Evolutionary conservation across 2,797 vertebrate genomes (phyloP).

Genomic region (Pygocentrus nattereri): DNA sequence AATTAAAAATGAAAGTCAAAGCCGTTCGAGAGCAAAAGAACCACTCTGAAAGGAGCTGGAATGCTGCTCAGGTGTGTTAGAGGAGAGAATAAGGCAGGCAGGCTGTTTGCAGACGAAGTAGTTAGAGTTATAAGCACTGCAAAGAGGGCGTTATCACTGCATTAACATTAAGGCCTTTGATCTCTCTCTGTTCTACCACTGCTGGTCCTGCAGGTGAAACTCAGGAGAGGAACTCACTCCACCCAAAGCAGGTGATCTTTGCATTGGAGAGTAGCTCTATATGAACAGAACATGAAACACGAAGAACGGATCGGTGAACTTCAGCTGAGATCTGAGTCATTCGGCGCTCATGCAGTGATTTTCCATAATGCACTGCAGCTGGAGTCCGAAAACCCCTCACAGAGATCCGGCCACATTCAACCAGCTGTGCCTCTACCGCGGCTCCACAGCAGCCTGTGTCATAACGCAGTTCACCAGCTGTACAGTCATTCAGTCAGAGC

Average conservation of each 20-base stretch:
- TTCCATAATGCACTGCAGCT: constrained; percentile 63
- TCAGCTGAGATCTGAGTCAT: background rate
- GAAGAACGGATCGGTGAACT: background rate
- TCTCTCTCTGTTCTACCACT: too few species aligned
- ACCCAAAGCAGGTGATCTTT: constrained; percentile 10
- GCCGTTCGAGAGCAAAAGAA: too few species aligned
- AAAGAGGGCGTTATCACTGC: background rate
- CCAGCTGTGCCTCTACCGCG: constrained; percentile 66
- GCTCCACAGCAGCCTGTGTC: too few species aligned
- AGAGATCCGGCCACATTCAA: constrained; percentile 61
- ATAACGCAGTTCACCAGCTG: too few species aligned
- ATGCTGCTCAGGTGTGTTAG: too few species aligned
- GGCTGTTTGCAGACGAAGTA: background rate
- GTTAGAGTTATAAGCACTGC: background rate
- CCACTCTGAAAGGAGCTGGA: too few species aligned
- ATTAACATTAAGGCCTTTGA: background rate
- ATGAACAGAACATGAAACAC: constrained; percentile 3
- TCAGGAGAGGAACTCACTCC: background rate
- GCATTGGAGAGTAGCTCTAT: background rate
- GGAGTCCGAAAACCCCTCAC: constrained; percentile 54
- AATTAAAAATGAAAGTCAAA: background rate
- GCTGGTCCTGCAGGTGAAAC: too few species aligned
- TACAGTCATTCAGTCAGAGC: constrained; percentile 54
- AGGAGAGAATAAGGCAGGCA: background rate
- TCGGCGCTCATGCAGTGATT: background rate